Conservation (phyloP, 2,888 invertebrate species). For the Caenorhabditis sp. region DNA sequence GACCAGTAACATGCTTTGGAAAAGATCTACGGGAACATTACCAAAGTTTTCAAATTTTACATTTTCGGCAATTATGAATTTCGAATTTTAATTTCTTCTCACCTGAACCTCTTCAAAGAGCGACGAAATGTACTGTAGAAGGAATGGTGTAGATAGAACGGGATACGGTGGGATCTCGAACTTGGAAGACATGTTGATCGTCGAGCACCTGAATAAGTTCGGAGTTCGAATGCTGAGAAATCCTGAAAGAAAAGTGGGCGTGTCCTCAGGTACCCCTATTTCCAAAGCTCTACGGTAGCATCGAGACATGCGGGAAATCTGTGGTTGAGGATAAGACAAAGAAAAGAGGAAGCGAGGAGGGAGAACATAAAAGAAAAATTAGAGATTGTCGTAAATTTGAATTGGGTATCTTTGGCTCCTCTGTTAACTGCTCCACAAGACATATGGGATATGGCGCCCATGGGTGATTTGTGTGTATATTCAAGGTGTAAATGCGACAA, state of each 20-base stretch:
- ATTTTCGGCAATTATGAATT: too few species aligned
- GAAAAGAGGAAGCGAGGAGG: neutral
- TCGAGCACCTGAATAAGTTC: neutral
- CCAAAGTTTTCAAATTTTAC: too few species aligned
- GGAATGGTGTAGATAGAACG: constrained; percentile 41
- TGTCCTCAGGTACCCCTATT: constrained; percentile 1
- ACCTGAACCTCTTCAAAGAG: constrained; percentile 54
- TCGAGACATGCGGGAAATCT: constrained; percentile 52
- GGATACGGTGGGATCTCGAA: constrained; percentile 62
- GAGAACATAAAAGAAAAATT: constrained; percentile 27
- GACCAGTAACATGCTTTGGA: too few species aligned
- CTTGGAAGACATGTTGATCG: constrained; percentile 8
- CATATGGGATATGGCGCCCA: constrained; percentile 43
- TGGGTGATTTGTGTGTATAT: constrained; percentile 44
- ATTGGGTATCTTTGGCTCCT: constrained; percentile 23
- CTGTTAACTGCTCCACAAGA: constrained; percentile 14
- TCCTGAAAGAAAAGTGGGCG: constrained; percentile 21
- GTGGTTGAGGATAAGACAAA: neutral
- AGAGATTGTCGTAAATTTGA: constrained; percentile 55
- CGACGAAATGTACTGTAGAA: constrained; percentile 34
- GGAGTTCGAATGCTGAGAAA: neutral
- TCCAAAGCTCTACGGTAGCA: constrained; percentile 34
- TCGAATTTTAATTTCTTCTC: neutral
- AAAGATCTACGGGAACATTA: too few species aligned
- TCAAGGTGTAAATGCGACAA: constrained; percentile 58